Base-by-base conservation (phyloP, 2,113 vertebrate genomes). In the Acinonyx jubatus region DNA sequence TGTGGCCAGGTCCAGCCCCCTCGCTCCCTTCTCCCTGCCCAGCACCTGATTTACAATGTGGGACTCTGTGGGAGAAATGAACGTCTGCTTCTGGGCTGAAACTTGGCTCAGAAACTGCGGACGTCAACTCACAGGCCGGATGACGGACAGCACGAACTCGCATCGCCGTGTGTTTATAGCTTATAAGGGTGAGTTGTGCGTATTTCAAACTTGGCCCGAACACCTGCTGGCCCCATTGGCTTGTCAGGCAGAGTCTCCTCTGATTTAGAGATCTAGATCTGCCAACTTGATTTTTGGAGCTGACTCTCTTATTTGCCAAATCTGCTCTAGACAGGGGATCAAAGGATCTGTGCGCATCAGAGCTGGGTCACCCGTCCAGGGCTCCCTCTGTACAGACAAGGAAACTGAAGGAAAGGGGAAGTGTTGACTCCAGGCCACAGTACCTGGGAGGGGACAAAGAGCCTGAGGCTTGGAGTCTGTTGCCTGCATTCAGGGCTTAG, bases 141-240 rank as follows among this genome's bases (percentile, higher is more conserved):
- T 15, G 57, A 66, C 0, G 23, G 71, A 36, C 4, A 55, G 41
- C 13, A 4, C 31, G 89, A 23, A 33, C 73, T 63, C 1, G 1
- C 38, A 11, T 3, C 0, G 2, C 0, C 0, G 19, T 1, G 38
- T 69, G 68, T 89, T 65, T 61, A 27, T 10, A 31, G 82, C 68
- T 52, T 38, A 4, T 2, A 5, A 74, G 76, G 66, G n/a, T 15
- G 45, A 88, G 85, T 23, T 4, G 31, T 76, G 76, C 0, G 0
- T 31, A 41, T 50, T 50, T 88, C 78, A 23, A 12, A 33, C 71
- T 73, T 61, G 78, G 89, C 57, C 73, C 1, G 0, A 15, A 8
- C 0, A 41, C 50, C 71, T 55, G 63, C 81, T 27, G 14, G 36
- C 83, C 52, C 4, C 0, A 0, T 6, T 33, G 41, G 74, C 61